Evolutionary conservation across 2,113 vertebrate species (phyloP).

Genomic region (Albula goreensis): DNA sequence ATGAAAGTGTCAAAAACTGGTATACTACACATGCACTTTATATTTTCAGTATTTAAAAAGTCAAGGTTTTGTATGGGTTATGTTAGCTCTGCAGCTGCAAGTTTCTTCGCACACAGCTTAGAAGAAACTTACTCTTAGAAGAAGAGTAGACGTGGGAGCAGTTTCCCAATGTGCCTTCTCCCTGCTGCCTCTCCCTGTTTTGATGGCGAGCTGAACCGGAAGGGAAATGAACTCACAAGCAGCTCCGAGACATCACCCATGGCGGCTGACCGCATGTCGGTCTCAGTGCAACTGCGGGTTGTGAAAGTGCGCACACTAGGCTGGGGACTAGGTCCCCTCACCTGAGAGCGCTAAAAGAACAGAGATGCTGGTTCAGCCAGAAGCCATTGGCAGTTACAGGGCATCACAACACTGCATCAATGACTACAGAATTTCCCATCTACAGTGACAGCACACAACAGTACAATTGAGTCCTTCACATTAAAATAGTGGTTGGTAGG

Average conservation of each 20-base stretch:
- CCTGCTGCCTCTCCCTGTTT: conserved; percentile 29
- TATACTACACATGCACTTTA: too few relatives aligned
- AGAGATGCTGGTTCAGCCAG: neutral
- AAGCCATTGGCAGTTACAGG: neutral
- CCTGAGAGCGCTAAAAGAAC: neutral
- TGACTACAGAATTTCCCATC: neutral
- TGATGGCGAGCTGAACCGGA: conserved; percentile 66
- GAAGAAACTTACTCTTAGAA: too few relatives aligned
- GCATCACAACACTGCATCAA: neutral
- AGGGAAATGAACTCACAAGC: conserved; percentile 63
- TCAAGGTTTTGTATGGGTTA: too few relatives aligned
- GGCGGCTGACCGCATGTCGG: conserved; percentile 58
- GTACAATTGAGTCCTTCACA: neutral
- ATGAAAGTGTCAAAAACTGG: too few relatives aligned
- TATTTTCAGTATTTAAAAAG: too few relatives aligned
- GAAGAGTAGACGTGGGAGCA: neutral
- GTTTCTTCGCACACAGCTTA: too few relatives aligned
- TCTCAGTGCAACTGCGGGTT: neutral
- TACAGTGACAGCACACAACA: neutral
- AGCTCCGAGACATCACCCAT: conserved; percentile 60
- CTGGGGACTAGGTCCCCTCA: too few relatives aligned
- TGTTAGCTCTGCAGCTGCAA: too few relatives aligned
- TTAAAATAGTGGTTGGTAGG: conserved; percentile 40
- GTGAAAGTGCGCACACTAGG: neutral
- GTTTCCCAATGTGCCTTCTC: neutral